Percentiles rank a stretch among this genome's conserved stretches.
phyloP scores from a whole-genome alignment of 2,797 vertebrate genomes.

The Fistularia commersonii region DNA sequence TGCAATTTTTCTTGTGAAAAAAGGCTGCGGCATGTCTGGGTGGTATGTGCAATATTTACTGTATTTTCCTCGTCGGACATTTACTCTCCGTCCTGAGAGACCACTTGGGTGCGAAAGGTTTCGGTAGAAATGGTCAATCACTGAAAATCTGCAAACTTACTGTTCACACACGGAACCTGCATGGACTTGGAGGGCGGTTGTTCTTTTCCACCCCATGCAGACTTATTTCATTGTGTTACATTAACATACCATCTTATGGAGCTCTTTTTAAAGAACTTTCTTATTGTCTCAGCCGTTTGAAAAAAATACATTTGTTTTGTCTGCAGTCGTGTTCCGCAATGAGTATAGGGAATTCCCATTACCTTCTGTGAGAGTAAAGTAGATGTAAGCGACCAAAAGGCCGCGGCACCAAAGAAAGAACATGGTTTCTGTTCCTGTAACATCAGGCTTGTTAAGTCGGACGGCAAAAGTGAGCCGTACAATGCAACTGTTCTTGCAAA shows the following conservation, averaged over 20 bases:
- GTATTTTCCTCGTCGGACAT: slow-evolving; percentile 38
- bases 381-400: slow-evolving; percentile 24
- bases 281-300: slow-evolving; percentile 22
- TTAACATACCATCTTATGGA: slow-evolving; percentile 37
- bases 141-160: slow-evolving; percentile 14
- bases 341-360: slow-evolving; percentile 53
- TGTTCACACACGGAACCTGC: neutral
- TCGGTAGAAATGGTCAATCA: slow-evolving; percentile 48
- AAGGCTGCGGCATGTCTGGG: slow-evolving; percentile 44
- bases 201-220: too few species aligned
- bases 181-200: too few species aligned
- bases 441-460: slow-evolving; percentile 16
- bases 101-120: slow-evolving; percentile 38
- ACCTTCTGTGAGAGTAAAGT: slow-evolving; percentile 30
- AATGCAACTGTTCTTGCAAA: slow-evolving; percentile 2
- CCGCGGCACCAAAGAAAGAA: slow-evolving; percentile 31
- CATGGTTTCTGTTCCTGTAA: slow-evolving; percentile 11
- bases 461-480: neutral
- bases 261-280: slow-evolving; percentile 31
- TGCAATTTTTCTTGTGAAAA: slow-evolving; percentile 63
- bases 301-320: slow-evolving; percentile 24
- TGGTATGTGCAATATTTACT: slow-evolving; percentile 63
- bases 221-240: slow-evolving; percentile 6
- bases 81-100: slow-evolving; percentile 36
- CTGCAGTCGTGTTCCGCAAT: slow-evolving; percentile 39